Conservation (phyloP, 2,888 invertebrate species). For the Drosophila yooni region DNA sequence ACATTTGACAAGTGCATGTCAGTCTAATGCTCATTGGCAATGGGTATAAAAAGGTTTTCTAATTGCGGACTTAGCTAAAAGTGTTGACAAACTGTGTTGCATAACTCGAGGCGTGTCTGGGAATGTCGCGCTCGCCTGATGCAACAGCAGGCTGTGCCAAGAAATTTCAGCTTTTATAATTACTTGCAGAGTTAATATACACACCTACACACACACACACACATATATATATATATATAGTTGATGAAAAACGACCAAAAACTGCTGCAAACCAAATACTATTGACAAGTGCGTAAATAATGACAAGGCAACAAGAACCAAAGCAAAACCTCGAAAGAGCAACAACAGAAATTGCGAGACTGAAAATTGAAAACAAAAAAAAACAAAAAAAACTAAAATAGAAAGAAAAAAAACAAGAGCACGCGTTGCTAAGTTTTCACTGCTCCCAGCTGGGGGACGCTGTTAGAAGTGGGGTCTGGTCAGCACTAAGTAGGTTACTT, state of each 20-base stretch:
- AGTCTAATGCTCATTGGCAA: slow-evolving; percentile 49
- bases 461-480: slow-evolving; percentile 16
- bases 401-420: slow-evolving; percentile 65
- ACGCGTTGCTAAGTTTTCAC: slow-evolving; percentile 71
- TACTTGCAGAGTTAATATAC: slow-evolving; percentile 39
- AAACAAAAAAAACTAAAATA: slow-evolving; percentile 10
- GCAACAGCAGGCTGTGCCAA: slow-evolving; percentile 70
- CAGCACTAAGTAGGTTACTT: slow-evolving; percentile 71
- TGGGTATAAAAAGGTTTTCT: slow-evolving; percentile 61
- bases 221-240: not conserved
- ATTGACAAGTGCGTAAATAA: slow-evolving; percentile 58
- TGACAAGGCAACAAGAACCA: slow-evolving; percentile 36
- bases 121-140: slow-evolving; percentile 74
- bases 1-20: slow-evolving; percentile 78
- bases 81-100: slow-evolving; percentile 64
- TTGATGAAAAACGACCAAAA: slow-evolving; percentile 44
- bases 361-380: not conserved
- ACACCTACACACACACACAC: slow-evolving; percentile 9
- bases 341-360: slow-evolving; percentile 18
- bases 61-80: slow-evolving; percentile 56
- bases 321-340: slow-evolving; percentile 10
- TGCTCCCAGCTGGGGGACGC: slow-evolving; percentile 2
- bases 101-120: slow-evolving; percentile 77
- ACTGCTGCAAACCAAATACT: slow-evolving; percentile 39
- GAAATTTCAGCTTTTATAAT: slow-evolving; percentile 43